phyloP scores from a whole-genome alignment of 2,113 vertebrate species.

The Myocastor coypus region DNA sequence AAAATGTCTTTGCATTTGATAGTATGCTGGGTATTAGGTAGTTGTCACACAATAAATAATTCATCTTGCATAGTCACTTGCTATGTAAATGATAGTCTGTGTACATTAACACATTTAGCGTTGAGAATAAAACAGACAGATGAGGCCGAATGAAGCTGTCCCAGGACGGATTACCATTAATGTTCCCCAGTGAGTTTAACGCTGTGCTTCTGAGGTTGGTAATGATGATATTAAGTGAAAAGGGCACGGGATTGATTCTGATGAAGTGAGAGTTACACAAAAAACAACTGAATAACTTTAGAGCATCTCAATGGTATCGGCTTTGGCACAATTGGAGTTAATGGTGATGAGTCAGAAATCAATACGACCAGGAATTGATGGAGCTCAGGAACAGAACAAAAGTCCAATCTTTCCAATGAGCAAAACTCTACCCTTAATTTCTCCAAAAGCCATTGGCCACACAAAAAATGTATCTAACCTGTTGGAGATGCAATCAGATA shows the following conservation, averaged over 20 bases:
- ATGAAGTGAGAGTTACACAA: constrained; percentile 68
- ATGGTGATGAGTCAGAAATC: constrained; percentile 58
- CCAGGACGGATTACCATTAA: constrained; percentile 85
- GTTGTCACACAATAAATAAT: constrained; percentile 90
- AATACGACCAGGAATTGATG: constrained; percentile 60
- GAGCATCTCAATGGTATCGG: constrained; percentile 54
- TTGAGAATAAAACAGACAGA: constrained; percentile 89
- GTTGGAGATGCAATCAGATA: constrained; percentile 42
- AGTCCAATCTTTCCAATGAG: constrained; percentile 72
- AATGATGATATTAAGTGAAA: constrained; percentile 83
- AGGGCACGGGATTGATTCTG: constrained; percentile 63
- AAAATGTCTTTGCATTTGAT: constrained; percentile 86
- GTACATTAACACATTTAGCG: constrained; percentile 89
- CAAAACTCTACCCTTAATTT: constrained; percentile 53
- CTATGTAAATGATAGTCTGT: constrained; percentile 90
- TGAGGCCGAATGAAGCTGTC: constrained; percentile 88
- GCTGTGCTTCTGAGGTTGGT: constrained; percentile 82
- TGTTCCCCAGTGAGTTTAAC: constrained; percentile 84
- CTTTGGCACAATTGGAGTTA: constrained; percentile 3
- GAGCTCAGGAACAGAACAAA: constrained; percentile 61
- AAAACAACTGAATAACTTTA: constrained; percentile 70
- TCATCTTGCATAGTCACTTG: constrained; percentile 86
- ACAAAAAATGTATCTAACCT: constrained; percentile 28
- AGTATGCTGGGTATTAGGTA: constrained; percentile 84
- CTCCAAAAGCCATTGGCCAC: constrained; percentile 57